Evolutionary conservation across 2,797 vertebrate species (phyloP).

Genomic region (Botia kubotai): DNA sequence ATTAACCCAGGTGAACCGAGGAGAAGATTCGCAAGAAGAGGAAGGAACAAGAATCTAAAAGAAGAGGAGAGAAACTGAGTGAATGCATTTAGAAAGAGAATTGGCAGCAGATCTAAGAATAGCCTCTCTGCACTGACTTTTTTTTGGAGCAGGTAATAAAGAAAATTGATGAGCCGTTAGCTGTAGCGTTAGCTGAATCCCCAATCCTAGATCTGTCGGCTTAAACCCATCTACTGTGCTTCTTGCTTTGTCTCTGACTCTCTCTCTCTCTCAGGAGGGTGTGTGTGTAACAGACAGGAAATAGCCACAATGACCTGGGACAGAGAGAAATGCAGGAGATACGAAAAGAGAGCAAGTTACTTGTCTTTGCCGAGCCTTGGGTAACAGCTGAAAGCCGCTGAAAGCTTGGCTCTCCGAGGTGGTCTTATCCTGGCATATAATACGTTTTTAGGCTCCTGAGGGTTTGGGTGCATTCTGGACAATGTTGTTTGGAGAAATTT

Average conservation of each 20-base stretch:
- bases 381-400: background rate
- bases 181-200: slow-evolving; percentile 61
- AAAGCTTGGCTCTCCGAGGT: slow-evolving; percentile 35
- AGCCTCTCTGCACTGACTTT: slow-evolving; percentile 59
- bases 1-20: slow-evolving; percentile 29
- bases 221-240: slow-evolving; percentile 47
- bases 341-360: background rate
- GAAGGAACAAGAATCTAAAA: slow-evolving; percentile 41
- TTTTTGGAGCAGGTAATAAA: slow-evolving; percentile 74
- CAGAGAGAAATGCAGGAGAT: slow-evolving; percentile 7
- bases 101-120: slow-evolving; percentile 70
- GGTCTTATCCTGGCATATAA: slow-evolving; percentile 24
- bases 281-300: slow-evolving; percentile 20
- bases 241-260: background rate
- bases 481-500: no score
- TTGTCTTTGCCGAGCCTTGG: background rate
- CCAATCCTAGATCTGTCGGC: slow-evolving; percentile 50
- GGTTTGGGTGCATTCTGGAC: background rate
- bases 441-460: slow-evolving; percentile 20
- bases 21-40: slow-evolving; percentile 44
- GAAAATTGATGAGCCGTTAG: slow-evolving; percentile 73
- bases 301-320: slow-evolving; percentile 28
- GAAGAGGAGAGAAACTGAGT: slow-evolving; percentile 57
- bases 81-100: slow-evolving; percentile 69
- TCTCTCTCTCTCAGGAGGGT: slow-evolving; percentile 7